Evolutionary conservation across 2,888 invertebrate genomes (phyloP).

Genomic region (Trimorus sp.): DNA sequence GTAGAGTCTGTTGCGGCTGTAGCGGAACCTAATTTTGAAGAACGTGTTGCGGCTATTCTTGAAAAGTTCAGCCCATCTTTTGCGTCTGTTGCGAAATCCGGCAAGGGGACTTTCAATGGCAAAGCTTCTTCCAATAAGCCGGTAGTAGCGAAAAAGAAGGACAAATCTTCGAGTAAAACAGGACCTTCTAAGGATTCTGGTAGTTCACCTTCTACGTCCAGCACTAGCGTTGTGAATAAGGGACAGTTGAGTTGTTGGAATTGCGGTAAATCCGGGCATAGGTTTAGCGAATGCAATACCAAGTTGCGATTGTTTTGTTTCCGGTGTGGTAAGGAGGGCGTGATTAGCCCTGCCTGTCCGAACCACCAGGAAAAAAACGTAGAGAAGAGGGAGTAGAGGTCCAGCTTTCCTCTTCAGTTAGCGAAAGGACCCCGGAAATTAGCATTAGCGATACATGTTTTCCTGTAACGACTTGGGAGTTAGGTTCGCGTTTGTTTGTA

Average conservation of each 20-base stretch:
- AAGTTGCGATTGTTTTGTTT: slow-evolving; percentile 23
- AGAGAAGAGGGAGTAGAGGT: slow-evolving; percentile 15
- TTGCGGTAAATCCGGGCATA: slow-evolving; percentile 15
- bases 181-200: too few species aligned
- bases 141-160: too few species aligned
- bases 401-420: slow-evolving; percentile 6
- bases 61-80: slow-evolving; percentile 21
- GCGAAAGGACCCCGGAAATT: slow-evolving; percentile 18
- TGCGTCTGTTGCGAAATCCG: neutral
- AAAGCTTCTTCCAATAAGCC: too few species aligned
- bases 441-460: slow-evolving; percentile 18
- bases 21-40: neutral
- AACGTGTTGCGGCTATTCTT: slow-evolving; percentile 8
- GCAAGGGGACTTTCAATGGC: too few species aligned
- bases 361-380: slow-evolving; percentile 17
- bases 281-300: slow-evolving; percentile 12
- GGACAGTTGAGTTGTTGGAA: slow-evolving; percentile 37
- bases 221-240: too few species aligned
- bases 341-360: slow-evolving; percentile 6
- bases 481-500: slow-evolving; percentile 19
- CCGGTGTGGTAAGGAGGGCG: slow-evolving; percentile 12
- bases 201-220: too few species aligned
- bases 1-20: neutral
- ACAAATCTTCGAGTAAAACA: neutral
- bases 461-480: slow-evolving; percentile 36